Evolutionary conservation across 2,888 invertebrate species (phyloP).

Genomic region (Cerceris ruficornis): DNA sequence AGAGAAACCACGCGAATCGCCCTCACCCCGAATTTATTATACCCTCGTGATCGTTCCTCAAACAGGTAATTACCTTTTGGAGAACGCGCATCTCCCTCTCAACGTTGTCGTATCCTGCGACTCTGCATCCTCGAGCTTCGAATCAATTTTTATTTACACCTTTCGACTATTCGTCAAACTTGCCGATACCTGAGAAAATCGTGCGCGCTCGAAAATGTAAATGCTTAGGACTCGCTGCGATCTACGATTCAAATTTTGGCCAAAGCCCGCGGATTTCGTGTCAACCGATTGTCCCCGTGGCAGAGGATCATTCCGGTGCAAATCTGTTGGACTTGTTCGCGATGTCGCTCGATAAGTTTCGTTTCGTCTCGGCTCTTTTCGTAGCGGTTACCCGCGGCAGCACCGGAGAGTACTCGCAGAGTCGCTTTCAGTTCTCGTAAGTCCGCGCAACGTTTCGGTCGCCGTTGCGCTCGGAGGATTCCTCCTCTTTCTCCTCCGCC

Average conservation of each 20-base stretch:
- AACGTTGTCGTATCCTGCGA: neutral
- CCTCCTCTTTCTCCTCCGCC: neutral
- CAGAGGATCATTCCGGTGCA: no score
- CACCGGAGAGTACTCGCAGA: neutral
- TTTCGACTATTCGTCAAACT: no score
- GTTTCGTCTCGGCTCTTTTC: slow-evolving; percentile 40
- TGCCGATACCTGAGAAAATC: no score
- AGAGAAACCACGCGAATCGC: slow-evolving; percentile 1
- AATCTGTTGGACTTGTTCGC: neutral
- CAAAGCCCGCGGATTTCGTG: no score
- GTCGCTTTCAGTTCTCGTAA: slow-evolving; percentile 58
- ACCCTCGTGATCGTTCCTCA: slow-evolving; percentile 38
- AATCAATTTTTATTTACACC: no score
- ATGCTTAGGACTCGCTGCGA: no score
- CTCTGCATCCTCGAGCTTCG: no score
- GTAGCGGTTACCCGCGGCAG: slow-evolving; percentile 26
- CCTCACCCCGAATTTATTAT: slow-evolving; percentile 46
- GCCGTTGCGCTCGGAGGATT: slow-evolving; percentile 41
- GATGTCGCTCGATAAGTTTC: slow-evolving; percentile 25
- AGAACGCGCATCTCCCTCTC: slow-evolving; percentile 9
- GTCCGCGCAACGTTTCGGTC: slow-evolving; percentile 58
- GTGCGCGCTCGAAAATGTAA: no score
- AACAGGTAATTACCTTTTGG: slow-evolving; percentile 49
- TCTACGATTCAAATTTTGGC: no score
- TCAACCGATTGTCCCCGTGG: no score